Conservation (phyloP, 2,888 invertebrate species). For the Mechanitis messenoides region DNA sequence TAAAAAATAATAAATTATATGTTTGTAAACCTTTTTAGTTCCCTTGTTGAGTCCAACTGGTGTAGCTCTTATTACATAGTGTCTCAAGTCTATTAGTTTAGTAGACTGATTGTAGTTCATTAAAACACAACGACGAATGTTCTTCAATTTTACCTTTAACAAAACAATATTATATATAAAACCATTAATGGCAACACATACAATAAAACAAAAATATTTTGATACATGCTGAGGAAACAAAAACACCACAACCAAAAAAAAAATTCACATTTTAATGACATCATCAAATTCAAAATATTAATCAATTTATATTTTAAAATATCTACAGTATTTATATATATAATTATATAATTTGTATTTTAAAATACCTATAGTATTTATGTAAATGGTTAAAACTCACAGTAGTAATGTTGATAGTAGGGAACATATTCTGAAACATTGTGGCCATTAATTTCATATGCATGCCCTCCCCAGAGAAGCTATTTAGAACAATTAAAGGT, state of each 20-base stretch:
- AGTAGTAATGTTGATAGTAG: conserved; percentile 94
- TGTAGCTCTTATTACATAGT: conserved; percentile 94
- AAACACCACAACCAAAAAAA: too few species aligned
- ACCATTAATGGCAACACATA: too few species aligned
- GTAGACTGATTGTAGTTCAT: conserved; percentile 92
- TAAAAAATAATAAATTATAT: conserved; percentile 1
- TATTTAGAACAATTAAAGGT: conserved; percentile 93
- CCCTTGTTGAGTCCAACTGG: conserved; percentile 94
- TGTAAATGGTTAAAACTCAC: conserved; percentile 62
- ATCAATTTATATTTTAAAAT: too few species aligned
- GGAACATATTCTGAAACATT: conserved; percentile 99
- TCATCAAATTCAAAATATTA: too few species aligned
- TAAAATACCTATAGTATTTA: too few species aligned
- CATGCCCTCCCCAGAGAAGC: conserved; percentile 92
- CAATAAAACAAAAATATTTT: too few species aligned
- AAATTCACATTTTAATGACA: too few species aligned
- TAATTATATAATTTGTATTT: too few species aligned
- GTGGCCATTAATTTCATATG: conserved; percentile 94
- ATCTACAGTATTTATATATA: too few species aligned
- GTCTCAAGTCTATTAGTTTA: conserved; percentile 92
- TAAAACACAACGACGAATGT: conserved; percentile 91
- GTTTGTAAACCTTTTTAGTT: conserved; percentile 83
- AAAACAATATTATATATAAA: not conserved
- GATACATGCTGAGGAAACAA: too few species aligned
- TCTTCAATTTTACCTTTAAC: conserved; percentile 87